phyloP scores from a whole-genome alignment of 1,140 invertebrate genomes.

The Bombus impatiens region DNA sequence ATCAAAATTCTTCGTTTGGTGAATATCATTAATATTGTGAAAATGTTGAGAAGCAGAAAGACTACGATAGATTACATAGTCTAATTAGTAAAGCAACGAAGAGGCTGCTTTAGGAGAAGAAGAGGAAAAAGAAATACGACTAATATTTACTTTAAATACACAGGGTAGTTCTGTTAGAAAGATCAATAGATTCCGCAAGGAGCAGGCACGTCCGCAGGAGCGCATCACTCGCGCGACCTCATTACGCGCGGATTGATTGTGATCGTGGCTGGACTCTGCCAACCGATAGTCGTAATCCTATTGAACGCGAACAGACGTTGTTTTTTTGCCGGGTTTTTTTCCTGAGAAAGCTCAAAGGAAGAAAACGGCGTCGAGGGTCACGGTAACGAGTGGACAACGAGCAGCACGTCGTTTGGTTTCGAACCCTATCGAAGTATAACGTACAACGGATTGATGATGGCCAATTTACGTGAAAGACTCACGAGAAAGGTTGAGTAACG shows the following conservation, averaged over 20 bases:
- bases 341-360: background rate
- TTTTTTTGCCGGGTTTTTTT: background rate
- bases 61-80: background rate
- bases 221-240: conserved; percentile 20
- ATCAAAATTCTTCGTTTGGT: background rate
- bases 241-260: conserved; percentile 38
- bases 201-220: conserved; percentile 21
- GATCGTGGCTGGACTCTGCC: conserved; percentile 42
- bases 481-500: no score
- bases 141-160: background rate
- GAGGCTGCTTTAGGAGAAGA: background rate
- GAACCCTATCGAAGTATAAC: background rate
- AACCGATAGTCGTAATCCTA: conserved; percentile 23
- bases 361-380: background rate
- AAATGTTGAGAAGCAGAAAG: background rate
- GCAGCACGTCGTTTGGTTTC: conserved; percentile 12
- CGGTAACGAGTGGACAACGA: background rate
- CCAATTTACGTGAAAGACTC: conserved; percentile 21
- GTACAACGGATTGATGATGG: conserved; percentile 7
- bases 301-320: background rate
- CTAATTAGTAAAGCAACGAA: background rate
- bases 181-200: conserved; percentile 23
- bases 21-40: background rate
- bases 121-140: background rate
- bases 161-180: background rate